These are phyloP conservation scores for Phocoena sinus DNA, from an alignment of 2,113 vertebrate species.

Conservation along the genomic window DNA sequence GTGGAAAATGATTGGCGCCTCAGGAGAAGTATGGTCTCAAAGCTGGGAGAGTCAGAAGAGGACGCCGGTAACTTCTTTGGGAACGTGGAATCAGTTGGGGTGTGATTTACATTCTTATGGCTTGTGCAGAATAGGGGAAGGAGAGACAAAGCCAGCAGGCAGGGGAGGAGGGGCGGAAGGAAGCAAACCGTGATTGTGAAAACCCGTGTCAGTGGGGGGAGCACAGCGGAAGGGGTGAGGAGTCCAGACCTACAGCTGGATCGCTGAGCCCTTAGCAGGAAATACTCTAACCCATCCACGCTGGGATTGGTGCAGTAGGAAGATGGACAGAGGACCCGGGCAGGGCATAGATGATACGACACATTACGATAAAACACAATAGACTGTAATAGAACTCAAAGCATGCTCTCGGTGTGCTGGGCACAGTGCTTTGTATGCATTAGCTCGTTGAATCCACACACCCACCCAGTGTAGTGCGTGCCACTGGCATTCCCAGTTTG, in stretches of 20 bases:
- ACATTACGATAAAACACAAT: not conserved
- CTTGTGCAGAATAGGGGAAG: not conserved
- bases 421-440: not conserved
- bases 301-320: not conserved
- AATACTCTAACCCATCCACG: not conserved
- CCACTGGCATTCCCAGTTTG: too few relatives aligned
- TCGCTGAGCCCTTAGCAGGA: not conserved
- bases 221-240: not conserved
- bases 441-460: not conserved
- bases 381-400: not conserved
- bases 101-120: not conserved
- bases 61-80: not conserved
- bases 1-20: not conserved
- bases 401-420: not conserved
- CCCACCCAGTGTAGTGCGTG: rapidly evolving
- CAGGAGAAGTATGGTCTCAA: rapidly evolving
- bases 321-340: not conserved
- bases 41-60: not conserved
- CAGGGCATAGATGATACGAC: not conserved
- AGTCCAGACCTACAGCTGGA: not conserved
- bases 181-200: too few relatives aligned
- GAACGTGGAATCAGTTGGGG: not conserved
- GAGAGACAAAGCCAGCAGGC: not conserved
- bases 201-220: not conserved
- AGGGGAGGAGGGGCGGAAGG: not conserved